Conservation (phyloP, 2,113 vertebrate species). For the Nothobranchius furzeri region DNA sequence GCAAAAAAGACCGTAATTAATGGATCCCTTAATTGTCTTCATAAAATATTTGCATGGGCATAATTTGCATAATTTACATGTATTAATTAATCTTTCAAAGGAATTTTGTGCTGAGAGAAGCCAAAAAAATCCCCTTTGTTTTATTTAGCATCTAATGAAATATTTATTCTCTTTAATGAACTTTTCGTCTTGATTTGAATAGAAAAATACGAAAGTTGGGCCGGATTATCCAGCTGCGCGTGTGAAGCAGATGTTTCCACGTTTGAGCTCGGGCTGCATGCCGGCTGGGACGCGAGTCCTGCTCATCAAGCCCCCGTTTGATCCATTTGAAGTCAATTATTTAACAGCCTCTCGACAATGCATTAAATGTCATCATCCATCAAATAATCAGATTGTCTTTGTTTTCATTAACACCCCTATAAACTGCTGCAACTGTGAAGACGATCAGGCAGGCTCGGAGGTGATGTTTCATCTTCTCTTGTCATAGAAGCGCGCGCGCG, state of each 20-base stretch:
- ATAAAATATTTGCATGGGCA: slow-evolving; percentile 99
- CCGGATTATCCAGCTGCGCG: rapidly evolving
- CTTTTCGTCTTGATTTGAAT: slow-evolving; percentile 99
- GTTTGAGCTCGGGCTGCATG: slow-evolving; percentile 11
- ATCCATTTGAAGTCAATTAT: slow-evolving; percentile 12
- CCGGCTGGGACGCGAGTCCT: neutral
- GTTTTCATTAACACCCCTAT: slow-evolving; percentile 42
- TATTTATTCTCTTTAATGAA: slow-evolving; percentile 99
- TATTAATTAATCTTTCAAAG: slow-evolving; percentile 99
- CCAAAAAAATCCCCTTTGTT: slow-evolving; percentile 99
- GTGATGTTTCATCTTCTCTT: slow-evolving; percentile 29
- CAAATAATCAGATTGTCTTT: slow-evolving; percentile 16
- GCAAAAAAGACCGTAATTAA: slow-evolving; percentile 99
- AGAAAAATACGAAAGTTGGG: slow-evolving; percentile 94
- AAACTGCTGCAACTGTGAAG: slow-evolving; percentile 30
- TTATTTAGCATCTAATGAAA: slow-evolving; percentile 99
- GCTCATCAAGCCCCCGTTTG: slow-evolving; percentile 6
- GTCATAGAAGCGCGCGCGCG: neutral
- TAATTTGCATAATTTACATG: slow-evolving; percentile 99
- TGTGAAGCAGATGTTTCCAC: slow-evolving; percentile 61
- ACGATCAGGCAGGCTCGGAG: slow-evolving; percentile 24
- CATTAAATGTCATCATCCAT: slow-evolving; percentile 21
- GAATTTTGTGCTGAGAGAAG: slow-evolving; percentile 99
- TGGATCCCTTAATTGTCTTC: slow-evolving; percentile 99
- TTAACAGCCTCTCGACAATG: slow-evolving; percentile 5